Evolutionary conservation across 2,797 vertebrate species (phyloP).

Genomic region (Columba guinea): DNA sequence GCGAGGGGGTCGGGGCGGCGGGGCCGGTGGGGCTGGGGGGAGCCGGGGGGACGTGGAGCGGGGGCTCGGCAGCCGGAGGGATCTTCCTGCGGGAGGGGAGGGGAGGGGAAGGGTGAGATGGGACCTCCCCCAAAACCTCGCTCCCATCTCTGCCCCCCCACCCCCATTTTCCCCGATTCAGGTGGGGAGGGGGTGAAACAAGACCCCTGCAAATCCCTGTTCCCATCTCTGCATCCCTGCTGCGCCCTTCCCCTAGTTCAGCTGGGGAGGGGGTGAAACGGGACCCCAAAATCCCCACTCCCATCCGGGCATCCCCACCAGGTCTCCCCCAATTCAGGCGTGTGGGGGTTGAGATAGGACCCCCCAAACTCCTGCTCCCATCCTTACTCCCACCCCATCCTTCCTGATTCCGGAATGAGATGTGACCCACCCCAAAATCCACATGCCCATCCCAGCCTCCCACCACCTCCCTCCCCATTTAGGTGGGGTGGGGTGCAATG

Average conservation of each 20-base stretch:
- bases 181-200: background rate
- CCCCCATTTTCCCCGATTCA: background rate
- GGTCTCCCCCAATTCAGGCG: background rate
- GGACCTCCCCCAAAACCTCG: background rate
- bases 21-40: conserved; percentile 63
- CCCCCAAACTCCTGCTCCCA: background rate
- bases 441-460: no score
- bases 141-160: background rate
- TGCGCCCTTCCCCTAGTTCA: background rate
- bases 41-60: conserved; percentile 71
- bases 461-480: background rate
- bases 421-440: background rate
- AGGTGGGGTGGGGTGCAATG: background rate
- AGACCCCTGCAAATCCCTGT: background rate
- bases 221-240: background rate
- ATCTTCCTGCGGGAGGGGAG: conserved; percentile 82
- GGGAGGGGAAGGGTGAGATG: background rate
- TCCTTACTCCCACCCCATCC: background rate
- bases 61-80: conserved; percentile 85
- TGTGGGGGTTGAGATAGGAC: background rate
- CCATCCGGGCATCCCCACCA: background rate
- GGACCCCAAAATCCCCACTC: background rate
- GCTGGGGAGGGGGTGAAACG: background rate
- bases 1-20: conserved; percentile 23
- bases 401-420: background rate